Conservation (phyloP, 2,113 vertebrate genomes). For the Paramormyrops kingsleyae region DNA sequence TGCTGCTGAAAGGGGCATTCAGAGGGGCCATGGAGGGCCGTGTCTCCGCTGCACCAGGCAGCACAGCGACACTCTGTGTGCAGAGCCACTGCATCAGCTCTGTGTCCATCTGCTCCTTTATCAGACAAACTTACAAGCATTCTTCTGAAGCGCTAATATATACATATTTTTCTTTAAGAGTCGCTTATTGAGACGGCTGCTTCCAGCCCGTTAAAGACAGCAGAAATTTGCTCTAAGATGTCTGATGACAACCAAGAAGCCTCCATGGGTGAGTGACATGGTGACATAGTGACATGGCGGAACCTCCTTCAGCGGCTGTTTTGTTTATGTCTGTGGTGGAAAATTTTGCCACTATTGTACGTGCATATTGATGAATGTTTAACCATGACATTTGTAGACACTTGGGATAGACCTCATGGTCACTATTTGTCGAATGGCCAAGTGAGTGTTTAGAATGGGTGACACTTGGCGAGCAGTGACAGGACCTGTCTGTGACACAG, state of each 20-base stretch:
- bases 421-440: not conserved
- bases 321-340: not conserved
- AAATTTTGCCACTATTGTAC: not conserved
- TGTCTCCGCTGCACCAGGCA: not conserved
- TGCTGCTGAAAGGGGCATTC: not conserved
- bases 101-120: not conserved
- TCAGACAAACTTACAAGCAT: not conserved
- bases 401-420: not conserved
- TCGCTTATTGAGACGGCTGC: slow-evolving; percentile 16
- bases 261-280: not conserved
- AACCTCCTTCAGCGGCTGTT: not conserved
- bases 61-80: not conserved
- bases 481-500: slow-evolving; percentile 15
- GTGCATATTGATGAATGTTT: not conserved
- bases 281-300: not conserved
- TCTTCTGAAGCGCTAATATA: not conserved
- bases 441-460: not conserved
- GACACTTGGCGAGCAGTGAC: not conserved
- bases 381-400: not conserved
- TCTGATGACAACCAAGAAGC: slow-evolving; percentile 22
- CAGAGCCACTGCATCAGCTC: too few relatives aligned
- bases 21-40: not conserved
- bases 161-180: not conserved
- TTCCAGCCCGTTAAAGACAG: slow-evolving; percentile 46
- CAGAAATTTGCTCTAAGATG: not conserved